Evolutionary conservation across 1,140 invertebrate species (phyloP).

Genomic region (Scaptodrosophila lebanonensis): DNA sequence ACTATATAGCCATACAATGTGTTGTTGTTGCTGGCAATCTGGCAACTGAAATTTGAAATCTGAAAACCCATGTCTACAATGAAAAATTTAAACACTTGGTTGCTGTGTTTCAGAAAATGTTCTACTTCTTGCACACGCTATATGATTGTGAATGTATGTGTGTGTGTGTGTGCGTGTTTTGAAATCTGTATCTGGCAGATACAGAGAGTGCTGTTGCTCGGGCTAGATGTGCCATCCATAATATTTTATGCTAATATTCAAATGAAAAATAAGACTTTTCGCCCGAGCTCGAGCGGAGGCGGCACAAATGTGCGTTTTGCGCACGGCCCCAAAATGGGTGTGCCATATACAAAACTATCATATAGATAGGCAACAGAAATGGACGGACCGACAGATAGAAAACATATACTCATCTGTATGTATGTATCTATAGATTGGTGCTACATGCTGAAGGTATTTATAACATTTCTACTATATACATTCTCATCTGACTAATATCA

Average conservation of each 20-base stretch:
- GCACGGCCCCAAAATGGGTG: conserved; percentile 56
- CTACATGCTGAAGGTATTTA: conserved; percentile 41
- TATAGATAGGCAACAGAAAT: no score
- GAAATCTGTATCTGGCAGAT: conserved; percentile 35
- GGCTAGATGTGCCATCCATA: conserved; percentile 70
- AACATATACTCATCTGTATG: conserved; percentile 9
- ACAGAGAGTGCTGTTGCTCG: conserved; percentile 21
- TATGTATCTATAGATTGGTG: conserved; percentile 17
- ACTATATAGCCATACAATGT: conserved; percentile 7
- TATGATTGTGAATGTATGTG: conserved; percentile 6
- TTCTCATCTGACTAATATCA: conserved; percentile 9
- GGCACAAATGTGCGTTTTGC: conserved; percentile 74
- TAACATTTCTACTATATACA: conserved; percentile 45
- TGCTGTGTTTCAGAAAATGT: conserved; percentile 10
- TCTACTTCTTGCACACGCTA: conserved; percentile 48
- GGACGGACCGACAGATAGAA: conserved; percentile 24
- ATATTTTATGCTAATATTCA: conserved; percentile 75
- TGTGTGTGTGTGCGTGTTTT: conserved; percentile 18
- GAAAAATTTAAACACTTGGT: neutral
- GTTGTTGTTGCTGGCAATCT: conserved; percentile 6
- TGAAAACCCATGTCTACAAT: no score
- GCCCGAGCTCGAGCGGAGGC: conserved; percentile 65
- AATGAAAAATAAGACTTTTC: conserved; percentile 64
- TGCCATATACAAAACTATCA: conserved; percentile 29
- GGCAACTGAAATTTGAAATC: no score